Percentiles rank a stretch among this genome's conserved stretches.
phyloP scores from a whole-genome alignment of 2,888 invertebrate species.

The Xestia rhomboidea region DNA sequence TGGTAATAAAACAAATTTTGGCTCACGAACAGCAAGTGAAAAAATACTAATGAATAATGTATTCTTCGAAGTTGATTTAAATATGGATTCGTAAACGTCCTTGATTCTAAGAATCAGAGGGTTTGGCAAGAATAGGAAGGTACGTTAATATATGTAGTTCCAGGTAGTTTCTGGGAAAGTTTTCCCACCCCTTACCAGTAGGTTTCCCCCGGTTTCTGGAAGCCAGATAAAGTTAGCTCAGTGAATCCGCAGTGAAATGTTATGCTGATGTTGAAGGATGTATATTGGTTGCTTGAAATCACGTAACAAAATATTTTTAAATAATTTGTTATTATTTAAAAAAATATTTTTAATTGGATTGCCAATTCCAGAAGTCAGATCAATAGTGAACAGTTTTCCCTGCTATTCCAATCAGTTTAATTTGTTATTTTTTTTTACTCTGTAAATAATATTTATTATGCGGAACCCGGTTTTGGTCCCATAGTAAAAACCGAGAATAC shows the following conservation, averaged over 20 bases:
- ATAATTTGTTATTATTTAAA: too few relatives aligned
- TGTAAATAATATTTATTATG: too few relatives aligned
- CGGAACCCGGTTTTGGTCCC: too few relatives aligned
- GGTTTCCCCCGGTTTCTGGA: background rate
- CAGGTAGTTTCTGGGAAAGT: background rate
- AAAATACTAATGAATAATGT: constrained; percentile 1
- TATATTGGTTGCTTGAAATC: background rate
- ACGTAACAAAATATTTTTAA: background rate
- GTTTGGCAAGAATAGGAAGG: background rate
- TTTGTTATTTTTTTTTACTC: background rate
- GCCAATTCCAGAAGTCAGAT: background rate
- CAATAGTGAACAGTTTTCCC: background rate
- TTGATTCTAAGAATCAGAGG: constrained; percentile 6
- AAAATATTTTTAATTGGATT: background rate
- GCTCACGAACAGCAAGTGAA: background rate
- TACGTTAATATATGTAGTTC: constrained; percentile 5
- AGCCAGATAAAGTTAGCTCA: background rate
- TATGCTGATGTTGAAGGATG: background rate
- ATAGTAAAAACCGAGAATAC: too few relatives aligned
- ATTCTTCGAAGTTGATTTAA: constrained; percentile 4
- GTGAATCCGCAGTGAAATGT: background rate
- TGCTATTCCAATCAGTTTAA: background rate
- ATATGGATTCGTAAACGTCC: background rate
- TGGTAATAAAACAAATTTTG: constrained; percentile 37
- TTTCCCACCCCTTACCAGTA: background rate